These are phyloP conservation scores for Rhynchotus rufescens DNA, from an alignment of 2,797 vertebrate genomes.

Conservation along the genomic window DNA sequence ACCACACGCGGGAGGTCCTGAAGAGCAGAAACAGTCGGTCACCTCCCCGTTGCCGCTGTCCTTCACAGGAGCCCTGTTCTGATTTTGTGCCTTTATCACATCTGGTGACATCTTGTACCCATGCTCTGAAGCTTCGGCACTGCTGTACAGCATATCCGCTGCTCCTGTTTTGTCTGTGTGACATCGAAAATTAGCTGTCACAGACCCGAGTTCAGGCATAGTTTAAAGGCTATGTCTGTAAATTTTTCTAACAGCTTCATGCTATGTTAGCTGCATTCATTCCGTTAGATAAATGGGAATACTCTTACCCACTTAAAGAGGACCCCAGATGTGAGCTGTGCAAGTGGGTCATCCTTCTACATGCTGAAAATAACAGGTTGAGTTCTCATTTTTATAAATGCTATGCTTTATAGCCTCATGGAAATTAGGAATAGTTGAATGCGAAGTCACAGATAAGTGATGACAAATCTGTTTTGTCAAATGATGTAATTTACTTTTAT, in stretches of 20 bases:
- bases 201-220: neutral
- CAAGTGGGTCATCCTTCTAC: neutral
- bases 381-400: neutral
- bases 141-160: neutral
- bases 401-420: neutral
- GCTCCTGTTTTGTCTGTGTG: neutral
- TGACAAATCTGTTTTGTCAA: neutral
- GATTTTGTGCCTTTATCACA: neutral
- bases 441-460: neutral
- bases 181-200: neutral
- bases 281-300: neutral
- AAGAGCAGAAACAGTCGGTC: neutral
- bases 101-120: neutral
- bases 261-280: too few species aligned
- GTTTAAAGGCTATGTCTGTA: neutral
- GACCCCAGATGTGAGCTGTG: neutral
- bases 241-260: neutral
- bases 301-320: neutral
- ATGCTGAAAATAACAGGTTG: neutral
- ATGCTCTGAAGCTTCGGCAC: neutral
- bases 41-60: neutral
- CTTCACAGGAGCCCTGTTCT: neutral
- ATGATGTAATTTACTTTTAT: neutral
- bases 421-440: neutral
- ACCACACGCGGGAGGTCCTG: neutral